Percentiles rank a stretch among this genome's conserved stretches.
phyloP scores from a whole-genome alignment of 2,888 invertebrate genomes.

The Dorcus hopei region DNA sequence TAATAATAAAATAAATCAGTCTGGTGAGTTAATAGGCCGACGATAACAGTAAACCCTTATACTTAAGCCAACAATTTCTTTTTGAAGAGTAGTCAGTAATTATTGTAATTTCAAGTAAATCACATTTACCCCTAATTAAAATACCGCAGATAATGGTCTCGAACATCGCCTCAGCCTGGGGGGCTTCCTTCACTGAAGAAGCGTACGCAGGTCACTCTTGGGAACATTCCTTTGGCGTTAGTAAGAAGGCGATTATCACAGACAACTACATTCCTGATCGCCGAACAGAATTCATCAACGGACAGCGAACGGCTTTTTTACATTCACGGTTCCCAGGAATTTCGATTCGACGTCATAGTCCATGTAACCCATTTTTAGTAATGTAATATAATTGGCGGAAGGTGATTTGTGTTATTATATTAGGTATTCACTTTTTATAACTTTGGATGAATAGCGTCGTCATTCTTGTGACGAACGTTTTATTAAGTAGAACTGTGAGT shows the following conservation, averaged over 20 bases:
- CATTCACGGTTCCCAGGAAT: conserved; percentile 4
- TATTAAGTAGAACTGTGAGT: no score
- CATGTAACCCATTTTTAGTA: conserved; percentile 8
- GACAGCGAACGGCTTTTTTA: conserved; percentile 5
- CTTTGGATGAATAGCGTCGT: no score
- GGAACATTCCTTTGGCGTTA: conserved; percentile 12
- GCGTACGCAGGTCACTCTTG: not conserved
- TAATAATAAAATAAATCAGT: no score
- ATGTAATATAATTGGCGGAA: not conserved
- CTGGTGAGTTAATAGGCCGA: no score
- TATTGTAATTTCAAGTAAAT: conserved; percentile 12
- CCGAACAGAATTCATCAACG: conserved; percentile 21
- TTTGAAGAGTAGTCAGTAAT: not conserved
- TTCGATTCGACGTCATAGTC: not conserved
- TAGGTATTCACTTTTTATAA: no score
- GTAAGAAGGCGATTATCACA: conserved; percentile 23
- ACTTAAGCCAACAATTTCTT: no score
- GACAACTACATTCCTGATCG: conserved; percentile 25
- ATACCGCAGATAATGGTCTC: conserved; percentile 6
- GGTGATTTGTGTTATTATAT: not conserved
- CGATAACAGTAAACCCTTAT: no score
- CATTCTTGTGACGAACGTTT: no score
- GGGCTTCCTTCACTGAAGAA: not conserved
- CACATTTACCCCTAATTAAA: conserved; percentile 11
- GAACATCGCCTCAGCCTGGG: conserved; percentile 4